Conservation (phyloP, 2,888 invertebrate species). For the Eupithecia dodoneata region DNA sequence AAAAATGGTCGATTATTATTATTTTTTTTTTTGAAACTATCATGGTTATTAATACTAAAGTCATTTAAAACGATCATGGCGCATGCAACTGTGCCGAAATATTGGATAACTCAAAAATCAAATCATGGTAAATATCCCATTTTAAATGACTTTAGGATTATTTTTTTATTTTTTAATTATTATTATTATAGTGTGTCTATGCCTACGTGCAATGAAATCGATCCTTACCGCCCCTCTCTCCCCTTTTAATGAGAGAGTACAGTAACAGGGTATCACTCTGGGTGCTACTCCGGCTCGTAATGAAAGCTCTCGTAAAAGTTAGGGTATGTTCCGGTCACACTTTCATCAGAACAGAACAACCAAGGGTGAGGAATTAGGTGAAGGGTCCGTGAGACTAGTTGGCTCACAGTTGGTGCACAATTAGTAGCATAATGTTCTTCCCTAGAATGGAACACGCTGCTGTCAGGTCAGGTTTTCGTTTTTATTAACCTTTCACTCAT, state of each 20-base stretch:
- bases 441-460: not conserved
- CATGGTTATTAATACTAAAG: too few species aligned
- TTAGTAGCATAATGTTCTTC: not conserved
- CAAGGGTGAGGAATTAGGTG: not conserved
- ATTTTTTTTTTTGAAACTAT: too few species aligned
- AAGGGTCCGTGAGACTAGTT: not conserved
- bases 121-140: too few species aligned
- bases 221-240: not conserved
- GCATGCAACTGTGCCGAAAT: too few species aligned
- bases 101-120: too few species aligned
- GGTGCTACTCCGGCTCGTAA: not conserved
- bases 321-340: not conserved
- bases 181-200: not conserved
- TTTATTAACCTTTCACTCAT: too few species aligned
- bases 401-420: not conserved
- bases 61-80: too few species aligned
- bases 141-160: too few species aligned
- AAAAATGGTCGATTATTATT: too few species aligned
- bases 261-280: not conserved
- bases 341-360: not conserved
- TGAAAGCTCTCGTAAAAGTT: constrained; percentile 1
- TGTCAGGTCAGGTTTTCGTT: too few species aligned
- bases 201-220: not conserved
- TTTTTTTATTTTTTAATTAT: too few species aligned
- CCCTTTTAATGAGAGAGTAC: not conserved